Conservation (phyloP, 2,888 invertebrate genomes). For the Aphodius sticticus region DNA sequence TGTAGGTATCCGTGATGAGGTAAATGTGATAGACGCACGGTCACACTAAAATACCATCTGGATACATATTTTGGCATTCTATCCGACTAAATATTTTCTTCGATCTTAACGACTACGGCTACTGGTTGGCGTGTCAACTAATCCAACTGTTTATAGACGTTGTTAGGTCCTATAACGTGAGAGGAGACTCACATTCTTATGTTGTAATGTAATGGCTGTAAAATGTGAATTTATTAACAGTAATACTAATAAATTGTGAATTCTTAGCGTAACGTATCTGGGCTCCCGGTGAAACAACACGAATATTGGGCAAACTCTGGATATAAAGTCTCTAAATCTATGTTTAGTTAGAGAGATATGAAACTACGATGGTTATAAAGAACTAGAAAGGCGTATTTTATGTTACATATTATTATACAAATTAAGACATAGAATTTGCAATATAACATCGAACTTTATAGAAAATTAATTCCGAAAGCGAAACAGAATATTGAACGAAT, state of each 20-base stretch:
- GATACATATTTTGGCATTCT: neutral
- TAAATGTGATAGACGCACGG: neutral
- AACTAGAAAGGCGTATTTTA: neutral
- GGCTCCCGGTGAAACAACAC: neutral
- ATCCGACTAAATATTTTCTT: neutral
- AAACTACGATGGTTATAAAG: neutral
- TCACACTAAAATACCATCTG: neutral
- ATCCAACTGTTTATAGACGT: neutral
- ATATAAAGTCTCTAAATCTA: neutral
- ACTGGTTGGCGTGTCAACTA: neutral
- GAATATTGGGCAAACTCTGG: neutral
- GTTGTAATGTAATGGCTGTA: neutral
- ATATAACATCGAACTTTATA: neutral
- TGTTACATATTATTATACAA: neutral
- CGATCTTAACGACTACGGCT: neutral
- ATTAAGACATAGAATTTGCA: neutral
- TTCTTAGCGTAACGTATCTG: neutral
- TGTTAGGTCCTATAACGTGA: neutral
- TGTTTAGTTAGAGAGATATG: neutral
- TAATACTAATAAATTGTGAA: slow-evolving; percentile 4
- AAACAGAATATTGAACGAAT: neutral
- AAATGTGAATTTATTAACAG: slow-evolving; percentile 4
- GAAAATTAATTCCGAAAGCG: neutral
- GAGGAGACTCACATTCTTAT: neutral
- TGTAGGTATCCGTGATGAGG: neutral